These are phyloP conservation scores for Sarcophaga rosellei DNA, from an alignment of 2,888 invertebrate species.

Conservation along the genomic window DNA sequence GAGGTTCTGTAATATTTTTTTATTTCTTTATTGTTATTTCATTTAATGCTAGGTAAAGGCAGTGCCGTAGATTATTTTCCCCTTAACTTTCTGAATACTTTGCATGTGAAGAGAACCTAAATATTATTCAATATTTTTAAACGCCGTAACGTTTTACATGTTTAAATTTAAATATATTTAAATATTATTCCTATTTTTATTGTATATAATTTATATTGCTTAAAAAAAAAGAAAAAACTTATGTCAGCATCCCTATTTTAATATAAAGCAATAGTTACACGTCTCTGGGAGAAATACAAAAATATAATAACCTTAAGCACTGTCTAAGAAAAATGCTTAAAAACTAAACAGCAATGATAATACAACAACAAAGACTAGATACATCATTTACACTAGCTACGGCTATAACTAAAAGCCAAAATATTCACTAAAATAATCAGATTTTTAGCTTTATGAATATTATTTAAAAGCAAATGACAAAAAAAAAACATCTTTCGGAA, in stretches of 20 bases:
- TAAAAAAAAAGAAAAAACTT: too few species aligned
- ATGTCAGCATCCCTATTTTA: background rate
- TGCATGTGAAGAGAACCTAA: too few species aligned
- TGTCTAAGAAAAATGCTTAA: slow-evolving; percentile 52
- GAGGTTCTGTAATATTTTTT: slow-evolving; percentile 65
- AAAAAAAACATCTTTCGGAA: slow-evolving; percentile 46
- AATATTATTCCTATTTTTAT: too few species aligned
- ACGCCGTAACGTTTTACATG: too few species aligned
- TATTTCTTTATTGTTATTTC: slow-evolving; percentile 53
- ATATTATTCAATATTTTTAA: too few species aligned
- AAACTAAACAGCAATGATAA: slow-evolving; percentile 44
- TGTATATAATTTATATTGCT: too few species aligned
- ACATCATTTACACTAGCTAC: slow-evolving; percentile 19
- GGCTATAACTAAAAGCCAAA: slow-evolving; percentile 26
- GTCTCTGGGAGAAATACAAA: slow-evolving; percentile 23
- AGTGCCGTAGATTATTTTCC: slow-evolving; percentile 30
- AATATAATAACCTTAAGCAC: slow-evolving; percentile 61
- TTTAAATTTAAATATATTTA: too few species aligned
- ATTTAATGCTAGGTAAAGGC: slow-evolving; percentile 22
- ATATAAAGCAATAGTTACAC: slow-evolving; percentile 10
- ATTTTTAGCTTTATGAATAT: slow-evolving; percentile 51
- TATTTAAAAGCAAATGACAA: slow-evolving; percentile 11
- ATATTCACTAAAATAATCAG: slow-evolving; percentile 15
- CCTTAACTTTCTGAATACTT: too few species aligned
- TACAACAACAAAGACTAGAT: slow-evolving; percentile 30